Evolutionary conservation across 1,140 invertebrate genomes (phyloP), one percentile per base, ranked within the genome.

Genomic region (Dinothrombium tinctorium): DNA sequence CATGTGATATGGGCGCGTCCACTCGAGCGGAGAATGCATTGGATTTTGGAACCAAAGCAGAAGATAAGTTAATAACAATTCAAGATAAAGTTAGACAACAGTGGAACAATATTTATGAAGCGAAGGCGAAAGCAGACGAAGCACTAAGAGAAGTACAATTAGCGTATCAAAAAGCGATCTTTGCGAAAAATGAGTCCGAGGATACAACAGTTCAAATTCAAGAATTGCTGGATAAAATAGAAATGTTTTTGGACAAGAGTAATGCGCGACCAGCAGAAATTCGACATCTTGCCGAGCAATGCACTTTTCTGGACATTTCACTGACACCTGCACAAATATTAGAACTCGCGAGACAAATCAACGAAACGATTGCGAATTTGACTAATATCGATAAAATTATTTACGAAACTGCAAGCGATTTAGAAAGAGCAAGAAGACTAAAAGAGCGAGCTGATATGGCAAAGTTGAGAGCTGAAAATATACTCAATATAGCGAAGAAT

Each of bases 341-440:
- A 33, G 63, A 73, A 20, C 55, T 94, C 31, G 81, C 84, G 2
- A 62, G 70, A 28, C 64, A 76, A 49, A 94, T 95, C 39, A 79
- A 82, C 52, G 61, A 70, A 14, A 83, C 82, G 6, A 77, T 92
- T 5, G 68, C 71, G 3, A 76, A 75, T 7, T 59, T 94, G 4
- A 84, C 77, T 23, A 71, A 94, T 54, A 86, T 89, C 42, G 81
- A 92, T 50, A 66, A 68, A 43, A 94, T 94, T 50, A 71, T 94
- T 28, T 63, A 65, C 19, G 84, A 76, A 35, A 94, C 89, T 0
- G 68, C 69, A 37, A 68, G 70, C 23, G 78, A 87, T 58, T 59
- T 87, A 33, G 59, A 65, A 20, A 59, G 61, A 47, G 84, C 84
- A 0, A 69, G 76, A 49, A 50, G 62, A 5, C 61, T 92, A 0